Base-by-base conservation (phyloP, 92 coral and sea anemone species). In the Porites evermanni region DNA sequence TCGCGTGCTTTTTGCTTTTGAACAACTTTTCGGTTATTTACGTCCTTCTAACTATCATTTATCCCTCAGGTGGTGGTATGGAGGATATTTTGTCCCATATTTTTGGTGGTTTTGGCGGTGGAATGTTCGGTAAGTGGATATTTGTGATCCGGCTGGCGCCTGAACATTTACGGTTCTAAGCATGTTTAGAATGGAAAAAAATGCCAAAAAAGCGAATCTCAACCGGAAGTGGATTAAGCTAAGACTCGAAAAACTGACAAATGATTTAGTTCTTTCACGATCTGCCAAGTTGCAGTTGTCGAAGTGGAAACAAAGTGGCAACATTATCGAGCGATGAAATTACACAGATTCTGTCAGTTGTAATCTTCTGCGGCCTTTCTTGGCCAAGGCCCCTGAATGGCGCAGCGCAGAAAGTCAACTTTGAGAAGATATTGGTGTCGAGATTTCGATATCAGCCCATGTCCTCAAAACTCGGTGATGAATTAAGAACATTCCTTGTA, bases 11-110 rank as follows among this genome's bases (percentile, higher is more conserved):
- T 58, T 44, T 47, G 47, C 24, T 44, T 18, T 51, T 24, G 79
- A 56, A 56, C 61, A 11, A 2, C 56, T 76, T 12, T 8, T 67
- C 23, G 70, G 26, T 58, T 38, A 18, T 52, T 32, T 10, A 77
- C 64, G 12, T 54, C 54, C 76, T 81, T 56, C 32, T 84, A 67
- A 58, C 21, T 12, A 64, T 76, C 14, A 24, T 84, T 65, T 58
- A 53, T 85, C 68, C 20, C 32, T 19, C 61, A 79, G 84, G 82
- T 77, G 98, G 88, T 69, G 99, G 99, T 54, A 95, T 95, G 91
- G 99, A 96, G 32, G 99, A 96, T 76, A 84, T 96, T 66, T 88
- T 96, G 74, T 96, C 99, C 38, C 99, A 95, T 77, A 96, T 96
- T 72, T 96, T 96, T 84, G 99, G 99, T 79, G 96, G 96, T 50